A percentile compares a stretch with the other conserved stretches of the same genome.
Conservation (phyloP, 2,888 invertebrate species). For the Lithophane leautieri region DNA sequence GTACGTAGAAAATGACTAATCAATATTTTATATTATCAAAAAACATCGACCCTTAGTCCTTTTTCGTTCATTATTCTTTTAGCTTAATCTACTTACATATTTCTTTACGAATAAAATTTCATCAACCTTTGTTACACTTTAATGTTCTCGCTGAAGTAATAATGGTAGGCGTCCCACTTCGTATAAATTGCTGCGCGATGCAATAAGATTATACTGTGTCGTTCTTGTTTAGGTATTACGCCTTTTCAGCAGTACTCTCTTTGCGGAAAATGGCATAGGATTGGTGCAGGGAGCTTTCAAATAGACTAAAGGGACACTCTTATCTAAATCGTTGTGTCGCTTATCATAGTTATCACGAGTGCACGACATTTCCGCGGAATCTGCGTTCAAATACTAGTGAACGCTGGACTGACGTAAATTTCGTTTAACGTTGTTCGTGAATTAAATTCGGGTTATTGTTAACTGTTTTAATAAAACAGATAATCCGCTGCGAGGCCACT, state of each 20-base stretch:
- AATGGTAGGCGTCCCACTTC: constrained; percentile 30
- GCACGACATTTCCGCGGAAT: neutral
- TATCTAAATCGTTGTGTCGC: constrained; percentile 18
- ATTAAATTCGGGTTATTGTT: constrained; percentile 39
- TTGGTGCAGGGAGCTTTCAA: neutral
- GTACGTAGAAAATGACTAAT: neutral
- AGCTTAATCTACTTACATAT: constrained; percentile 19
- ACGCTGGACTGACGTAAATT: neutral
- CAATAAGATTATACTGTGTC: constrained; percentile 26
- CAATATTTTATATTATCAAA: constrained; percentile 7
- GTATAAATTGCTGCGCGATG: constrained; percentile 29
- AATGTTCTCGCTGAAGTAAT: constrained; percentile 5
- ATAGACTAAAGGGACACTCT: constrained; percentile 1
- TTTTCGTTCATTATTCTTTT: constrained; percentile 13
- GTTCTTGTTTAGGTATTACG: constrained; percentile 8
- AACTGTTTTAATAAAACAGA: constrained; percentile 58
- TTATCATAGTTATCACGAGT: neutral
- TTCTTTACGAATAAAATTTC: constrained; percentile 27
- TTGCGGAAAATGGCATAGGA: constrained; percentile 20
- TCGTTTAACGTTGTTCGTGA: constrained; percentile 24
- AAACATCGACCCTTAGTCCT: neutral
- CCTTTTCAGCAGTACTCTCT: neutral
- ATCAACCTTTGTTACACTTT: constrained; percentile 34
- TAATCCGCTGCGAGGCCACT: constrained; percentile 57
- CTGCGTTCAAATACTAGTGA: neutral